phyloP scores from a whole-genome alignment of 2,888 invertebrate species.

The Pteria penguin region DNA sequence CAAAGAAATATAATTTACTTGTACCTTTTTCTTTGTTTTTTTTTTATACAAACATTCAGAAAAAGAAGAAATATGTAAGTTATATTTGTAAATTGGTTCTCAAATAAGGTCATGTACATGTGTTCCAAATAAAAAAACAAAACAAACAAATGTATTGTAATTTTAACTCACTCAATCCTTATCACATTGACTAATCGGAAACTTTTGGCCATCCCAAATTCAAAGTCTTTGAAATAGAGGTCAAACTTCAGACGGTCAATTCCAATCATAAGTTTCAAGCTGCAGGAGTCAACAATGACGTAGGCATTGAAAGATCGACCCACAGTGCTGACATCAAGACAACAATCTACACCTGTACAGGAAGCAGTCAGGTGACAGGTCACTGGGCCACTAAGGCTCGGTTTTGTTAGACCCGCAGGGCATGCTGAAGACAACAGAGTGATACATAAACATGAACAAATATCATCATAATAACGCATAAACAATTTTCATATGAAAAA shows the following conservation, averaged over 20 bases:
- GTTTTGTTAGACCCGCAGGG: not conserved
- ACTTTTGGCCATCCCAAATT: constrained; percentile 50
- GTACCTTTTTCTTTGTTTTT: no score
- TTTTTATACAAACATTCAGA: no score
- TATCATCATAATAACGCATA: no score
- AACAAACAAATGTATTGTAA: no score
- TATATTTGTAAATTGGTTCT: no score
- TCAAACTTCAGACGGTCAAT: constrained; percentile 57
- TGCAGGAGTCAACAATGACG: constrained; percentile 57
- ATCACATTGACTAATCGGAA: constrained; percentile 23
- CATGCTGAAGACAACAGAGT: not conserved
- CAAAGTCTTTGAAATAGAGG: constrained; percentile 51
- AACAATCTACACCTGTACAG: constrained; percentile 64
- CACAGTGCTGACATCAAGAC: constrained; percentile 47
- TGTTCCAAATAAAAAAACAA: no score
- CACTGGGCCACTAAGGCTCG: not conserved
- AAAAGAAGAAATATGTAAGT: no score
- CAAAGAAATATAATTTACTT: no score
- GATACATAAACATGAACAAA: no score
- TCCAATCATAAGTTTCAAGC: constrained; percentile 50
- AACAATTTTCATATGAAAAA: no score
- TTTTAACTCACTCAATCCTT: constrained; percentile 17
- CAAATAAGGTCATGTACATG: no score
- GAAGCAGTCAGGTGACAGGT: constrained; percentile 53
- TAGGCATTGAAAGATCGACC: constrained; percentile 51